These are phyloP conservation scores for Adelognathus sp. DNA, from an alignment of 2,888 invertebrate genomes.

Conservation along the genomic window DNA sequence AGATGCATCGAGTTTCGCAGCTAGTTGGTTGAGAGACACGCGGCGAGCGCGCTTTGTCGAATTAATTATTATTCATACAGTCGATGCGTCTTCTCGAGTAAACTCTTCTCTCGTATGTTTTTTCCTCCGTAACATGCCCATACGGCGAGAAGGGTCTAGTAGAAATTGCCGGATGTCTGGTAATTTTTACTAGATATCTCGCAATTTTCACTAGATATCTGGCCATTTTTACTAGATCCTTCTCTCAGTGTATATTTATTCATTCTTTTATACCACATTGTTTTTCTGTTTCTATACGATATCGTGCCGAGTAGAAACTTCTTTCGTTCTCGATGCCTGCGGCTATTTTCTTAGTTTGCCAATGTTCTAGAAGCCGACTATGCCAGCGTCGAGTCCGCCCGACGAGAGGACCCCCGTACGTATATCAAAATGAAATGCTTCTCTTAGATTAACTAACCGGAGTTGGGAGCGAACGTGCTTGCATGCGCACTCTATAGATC, in stretches of 20 bases:
- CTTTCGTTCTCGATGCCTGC: conserved; percentile 62
- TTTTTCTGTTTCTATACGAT: conserved; percentile 5
- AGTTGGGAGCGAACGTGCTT: background rate
- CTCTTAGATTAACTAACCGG: conserved; percentile 17
- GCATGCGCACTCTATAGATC: conserved; percentile 5
- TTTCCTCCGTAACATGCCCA: no score
- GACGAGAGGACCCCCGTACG: conserved; percentile 88
- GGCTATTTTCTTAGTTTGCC: conserved; percentile 74
- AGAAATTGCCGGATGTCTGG: no score
- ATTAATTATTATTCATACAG: conserved; percentile 38
- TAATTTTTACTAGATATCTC: no score
- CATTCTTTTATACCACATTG: conserved; percentile 11
- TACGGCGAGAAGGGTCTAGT: no score
- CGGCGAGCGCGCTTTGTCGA: background rate
- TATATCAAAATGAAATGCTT: conserved; percentile 78
- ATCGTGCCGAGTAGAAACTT: conserved; percentile 24
- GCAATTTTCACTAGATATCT: no score
- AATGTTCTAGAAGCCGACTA: conserved; percentile 78
- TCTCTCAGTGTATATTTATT: background rate
- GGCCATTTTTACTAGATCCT: no score
- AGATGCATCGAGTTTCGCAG: conserved; percentile 14
- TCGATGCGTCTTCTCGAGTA: background rate
- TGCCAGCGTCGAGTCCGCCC: conserved; percentile 79
- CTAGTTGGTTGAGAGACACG: background rate
- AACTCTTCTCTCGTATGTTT: background rate